Percentiles rank a stretch among this genome's conserved stretches.
These are phyloP conservation scores for Microtus pennsylvanicus DNA, from an alignment of 2,113 vertebrate genomes.

Conservation along the genomic window DNA sequence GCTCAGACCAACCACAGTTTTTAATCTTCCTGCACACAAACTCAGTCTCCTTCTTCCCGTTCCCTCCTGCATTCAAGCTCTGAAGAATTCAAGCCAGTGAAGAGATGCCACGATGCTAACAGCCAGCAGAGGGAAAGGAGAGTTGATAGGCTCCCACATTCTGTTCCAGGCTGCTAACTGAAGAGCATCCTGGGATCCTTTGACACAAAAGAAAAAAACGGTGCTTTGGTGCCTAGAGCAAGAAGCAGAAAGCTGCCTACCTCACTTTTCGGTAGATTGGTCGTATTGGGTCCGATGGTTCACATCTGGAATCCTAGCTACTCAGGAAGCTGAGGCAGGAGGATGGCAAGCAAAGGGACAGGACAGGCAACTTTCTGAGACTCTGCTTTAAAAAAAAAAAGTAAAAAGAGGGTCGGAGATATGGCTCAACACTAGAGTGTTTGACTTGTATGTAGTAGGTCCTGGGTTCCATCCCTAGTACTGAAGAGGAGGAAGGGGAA, in stretches of 20 bases:
- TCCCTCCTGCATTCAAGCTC: constrained; percentile 43
- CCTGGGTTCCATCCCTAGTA: neutral
- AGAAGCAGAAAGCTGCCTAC: neutral
- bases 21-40: neutral
- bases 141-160: neutral
- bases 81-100: constrained; percentile 24
- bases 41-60: no score
- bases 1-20: accelerated
- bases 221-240: neutral
- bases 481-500: no score
- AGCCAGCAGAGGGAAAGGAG: constrained; percentile 1
- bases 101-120: constrained; percentile 62
- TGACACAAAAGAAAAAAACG: neutral
- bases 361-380: no score
- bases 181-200: neutral
- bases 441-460: neutral
- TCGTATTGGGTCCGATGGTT: no score
- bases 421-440: no score
- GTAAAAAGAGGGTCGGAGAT: neutral
- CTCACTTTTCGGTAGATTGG: neutral
- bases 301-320: neutral
- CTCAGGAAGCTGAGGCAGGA: neutral
- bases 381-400: no score
- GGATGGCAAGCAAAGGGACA: neutral
- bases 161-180: no score